phyloP scores from a whole-genome alignment of 1,140 invertebrate genomes.

The Chrysomallon squamiferum region DNA sequence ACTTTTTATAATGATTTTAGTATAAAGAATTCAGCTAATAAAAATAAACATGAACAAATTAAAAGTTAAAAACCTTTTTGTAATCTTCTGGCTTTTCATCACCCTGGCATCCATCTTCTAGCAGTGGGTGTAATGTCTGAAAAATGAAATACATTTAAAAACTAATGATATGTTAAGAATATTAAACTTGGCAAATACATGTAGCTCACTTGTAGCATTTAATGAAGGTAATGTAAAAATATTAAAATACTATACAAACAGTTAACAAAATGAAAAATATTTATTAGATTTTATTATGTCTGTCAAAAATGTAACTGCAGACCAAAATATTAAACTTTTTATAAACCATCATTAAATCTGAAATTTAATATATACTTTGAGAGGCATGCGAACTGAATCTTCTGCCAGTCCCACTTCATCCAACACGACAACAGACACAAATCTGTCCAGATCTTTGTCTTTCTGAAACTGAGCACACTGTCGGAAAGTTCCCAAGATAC shows the following conservation, averaged over 20 bases:
- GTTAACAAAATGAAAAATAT: neutral
- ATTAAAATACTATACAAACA: neutral
- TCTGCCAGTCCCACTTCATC: constrained; percentile 58
- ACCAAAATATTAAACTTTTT: too few relatives aligned
- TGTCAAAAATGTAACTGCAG: too few relatives aligned
- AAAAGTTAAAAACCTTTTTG: constrained; percentile 23
- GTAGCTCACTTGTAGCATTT: too few relatives aligned
- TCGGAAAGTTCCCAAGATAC: constrained; percentile 49
- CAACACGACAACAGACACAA: constrained; percentile 53
- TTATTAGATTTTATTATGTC: too few relatives aligned
- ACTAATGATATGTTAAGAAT: neutral
- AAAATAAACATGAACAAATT: too few relatives aligned
- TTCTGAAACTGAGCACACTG: constrained; percentile 52
- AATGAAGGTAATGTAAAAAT: neutral
- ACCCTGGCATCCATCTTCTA: constrained; percentile 49
- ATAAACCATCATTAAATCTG: neutral
- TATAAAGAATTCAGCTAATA: too few relatives aligned
- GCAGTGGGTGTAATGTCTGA: constrained; percentile 47
- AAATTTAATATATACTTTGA: constrained; percentile 42
- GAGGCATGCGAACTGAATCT: constrained; percentile 50
- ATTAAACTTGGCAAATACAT: neutral
- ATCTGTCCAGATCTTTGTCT: constrained; percentile 39
- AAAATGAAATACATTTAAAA: neutral
- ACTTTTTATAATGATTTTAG: too few relatives aligned
- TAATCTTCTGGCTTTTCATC: constrained; percentile 37